A percentile compares a stretch with the other conserved stretches of the same genome.
These are phyloP conservation scores for Neolamprologus multifasciatus DNA, from an alignment of 2,797 vertebrate species.

Conservation along the genomic window DNA sequence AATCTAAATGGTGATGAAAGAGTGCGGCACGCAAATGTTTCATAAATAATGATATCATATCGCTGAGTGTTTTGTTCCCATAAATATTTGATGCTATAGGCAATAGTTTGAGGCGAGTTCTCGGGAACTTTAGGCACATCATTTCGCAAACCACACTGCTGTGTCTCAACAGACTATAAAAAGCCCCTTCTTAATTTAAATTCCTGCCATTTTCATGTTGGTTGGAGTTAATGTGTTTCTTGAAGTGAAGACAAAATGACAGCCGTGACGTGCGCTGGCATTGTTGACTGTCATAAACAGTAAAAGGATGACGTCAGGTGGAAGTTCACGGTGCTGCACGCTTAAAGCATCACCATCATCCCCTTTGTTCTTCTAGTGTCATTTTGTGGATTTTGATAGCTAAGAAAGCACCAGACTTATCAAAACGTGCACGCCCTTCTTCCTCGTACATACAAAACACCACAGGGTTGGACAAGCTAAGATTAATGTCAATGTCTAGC, in stretches of 20 bases:
- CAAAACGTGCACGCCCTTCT: background rate
- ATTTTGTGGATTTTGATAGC: background rate
- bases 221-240: background rate
- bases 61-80: background rate
- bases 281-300: background rate
- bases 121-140: background rate
- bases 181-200: background rate
- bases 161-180: background rate
- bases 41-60: background rate
- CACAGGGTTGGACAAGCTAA: background rate
- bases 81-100: background rate
- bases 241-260: conserved; percentile 6
- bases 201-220: background rate
- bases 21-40: background rate
- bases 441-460: background rate
- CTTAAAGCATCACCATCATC: background rate
- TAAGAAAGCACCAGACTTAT: background rate
- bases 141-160: background rate
- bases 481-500: background rate
- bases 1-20: background rate
- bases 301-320: background rate
- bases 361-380: background rate
- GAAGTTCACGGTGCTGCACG: background rate
- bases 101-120: background rate
- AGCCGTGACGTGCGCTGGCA: background rate